Conservation (phyloP, 2,113 vertebrate species). For the Eurystomus gularis region DNA sequence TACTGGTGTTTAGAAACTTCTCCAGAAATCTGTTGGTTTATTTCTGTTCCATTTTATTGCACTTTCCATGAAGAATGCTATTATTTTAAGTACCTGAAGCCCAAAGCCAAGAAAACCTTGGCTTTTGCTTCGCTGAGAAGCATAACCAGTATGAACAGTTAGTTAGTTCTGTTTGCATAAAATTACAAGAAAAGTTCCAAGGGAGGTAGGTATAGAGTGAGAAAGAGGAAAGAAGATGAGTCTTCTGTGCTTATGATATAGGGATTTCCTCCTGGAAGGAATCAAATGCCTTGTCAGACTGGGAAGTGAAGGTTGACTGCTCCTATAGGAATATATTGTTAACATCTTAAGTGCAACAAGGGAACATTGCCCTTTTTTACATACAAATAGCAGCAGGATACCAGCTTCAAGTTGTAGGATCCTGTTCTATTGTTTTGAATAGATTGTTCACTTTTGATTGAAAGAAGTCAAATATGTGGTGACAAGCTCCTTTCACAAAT, state of each 20-base stretch:
- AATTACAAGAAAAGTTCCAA: not conserved
- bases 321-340: not conserved
- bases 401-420: not conserved
- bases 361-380: not conserved
- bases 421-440: not conserved
- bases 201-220: not conserved
- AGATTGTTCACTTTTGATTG: not conserved
- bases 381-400: not conserved
- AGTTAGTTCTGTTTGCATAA: not conserved
- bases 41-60: constrained; percentile 21
- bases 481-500: not conserved
- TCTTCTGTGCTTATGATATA: not conserved
- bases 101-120: constrained; percentile 7
- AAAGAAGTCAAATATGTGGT: not conserved
- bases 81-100: constrained; percentile 30
- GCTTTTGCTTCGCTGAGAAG: not conserved
- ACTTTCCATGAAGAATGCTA: constrained; percentile 15
- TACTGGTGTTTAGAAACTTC: not conserved
- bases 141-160: not conserved
- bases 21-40: not conserved
- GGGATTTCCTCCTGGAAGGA: not conserved
- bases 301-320: not conserved
- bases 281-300: not conserved
- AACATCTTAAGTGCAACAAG: not conserved
- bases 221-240: not conserved